Evolutionary conservation across 2,888 invertebrate genomes (phyloP).

Genomic region (Heliconius ismenius): DNA sequence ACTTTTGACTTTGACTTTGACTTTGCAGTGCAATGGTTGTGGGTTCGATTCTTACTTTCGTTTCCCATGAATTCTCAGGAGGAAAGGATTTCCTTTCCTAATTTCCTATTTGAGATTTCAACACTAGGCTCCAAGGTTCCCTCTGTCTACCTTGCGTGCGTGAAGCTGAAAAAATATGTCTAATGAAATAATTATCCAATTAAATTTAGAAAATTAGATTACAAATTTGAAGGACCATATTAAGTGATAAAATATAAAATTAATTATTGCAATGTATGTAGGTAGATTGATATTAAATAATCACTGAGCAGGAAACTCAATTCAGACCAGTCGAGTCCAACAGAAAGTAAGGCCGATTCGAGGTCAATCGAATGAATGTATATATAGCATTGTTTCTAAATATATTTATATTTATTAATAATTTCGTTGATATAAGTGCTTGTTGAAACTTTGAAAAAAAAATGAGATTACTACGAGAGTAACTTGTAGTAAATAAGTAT

Average conservation of each 20-base stretch:
- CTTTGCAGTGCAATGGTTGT: not conserved
- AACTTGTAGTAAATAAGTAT: too few relatives aligned
- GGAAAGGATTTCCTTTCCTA: too few relatives aligned
- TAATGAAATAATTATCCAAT: not conserved
- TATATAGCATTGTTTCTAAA: slow-evolving; percentile 23
- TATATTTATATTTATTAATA: not conserved
- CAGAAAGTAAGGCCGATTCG: slow-evolving; percentile 59
- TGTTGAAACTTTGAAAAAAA: not conserved
- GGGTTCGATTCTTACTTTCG: not conserved
- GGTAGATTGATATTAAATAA: slow-evolving; percentile 40
- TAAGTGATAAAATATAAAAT: slow-evolving; percentile 5
- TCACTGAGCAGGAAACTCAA: slow-evolving; percentile 51
- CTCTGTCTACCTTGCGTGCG: too few relatives aligned
- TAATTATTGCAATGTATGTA: slow-evolving; percentile 28
- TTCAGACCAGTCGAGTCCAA: slow-evolving; percentile 45
- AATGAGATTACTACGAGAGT: not conserved
- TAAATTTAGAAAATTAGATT: not conserved
- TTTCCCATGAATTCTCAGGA: too few relatives aligned
- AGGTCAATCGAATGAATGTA: slow-evolving; percentile 48
- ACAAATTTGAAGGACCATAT: not conserved
- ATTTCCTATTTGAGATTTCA: too few relatives aligned
- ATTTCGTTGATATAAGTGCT: not conserved
- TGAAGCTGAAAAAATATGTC: not conserved
- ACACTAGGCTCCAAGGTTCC: too few relatives aligned
- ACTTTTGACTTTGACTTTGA: too few relatives aligned